Evolutionary conservation across 2,888 invertebrate species (phyloP).

Genomic region (Melinaea marsaeus): DNA sequence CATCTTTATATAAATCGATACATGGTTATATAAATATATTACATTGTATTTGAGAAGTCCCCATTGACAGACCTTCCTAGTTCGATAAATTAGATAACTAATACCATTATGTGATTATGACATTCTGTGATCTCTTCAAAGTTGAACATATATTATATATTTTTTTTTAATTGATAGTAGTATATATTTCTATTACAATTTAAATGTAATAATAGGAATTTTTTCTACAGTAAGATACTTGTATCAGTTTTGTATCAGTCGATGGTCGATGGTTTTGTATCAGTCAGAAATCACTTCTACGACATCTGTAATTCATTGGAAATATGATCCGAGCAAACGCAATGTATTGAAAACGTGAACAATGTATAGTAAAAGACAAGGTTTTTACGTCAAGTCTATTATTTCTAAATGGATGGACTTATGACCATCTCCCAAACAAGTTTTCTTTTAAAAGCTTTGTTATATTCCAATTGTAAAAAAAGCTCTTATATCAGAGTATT

Average conservation of each 20-base stretch:
- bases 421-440: background rate
- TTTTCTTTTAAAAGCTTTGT: background rate
- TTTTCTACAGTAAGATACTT: background rate
- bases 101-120: too few relatives aligned
- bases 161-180: too few relatives aligned
- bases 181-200: too few relatives aligned
- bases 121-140: too few relatives aligned
- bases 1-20: background rate
- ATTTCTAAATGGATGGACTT: too few relatives aligned
- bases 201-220: too few relatives aligned
- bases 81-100: too few relatives aligned
- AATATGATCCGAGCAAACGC: slow-evolving; percentile 56
- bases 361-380: slow-evolving; percentile 52
- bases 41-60: background rate
- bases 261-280: slow-evolving; percentile 21
- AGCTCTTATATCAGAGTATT: too few relatives aligned
- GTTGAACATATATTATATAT: too few relatives aligned
- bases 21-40: background rate
- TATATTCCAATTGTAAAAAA: too few relatives aligned
- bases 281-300: slow-evolving; percentile 40
- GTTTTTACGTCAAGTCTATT: slow-evolving; percentile 46
- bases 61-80: too few relatives aligned
- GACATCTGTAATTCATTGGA: slow-evolving; percentile 56
- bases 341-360: slow-evolving; percentile 64
- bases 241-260: too few relatives aligned